A percentile compares a stretch with the other conserved stretches of the same genome.
phyloP scores from a whole-genome alignment of 2,888 invertebrate genomes.

The Entomobrya multifasciata region DNA sequence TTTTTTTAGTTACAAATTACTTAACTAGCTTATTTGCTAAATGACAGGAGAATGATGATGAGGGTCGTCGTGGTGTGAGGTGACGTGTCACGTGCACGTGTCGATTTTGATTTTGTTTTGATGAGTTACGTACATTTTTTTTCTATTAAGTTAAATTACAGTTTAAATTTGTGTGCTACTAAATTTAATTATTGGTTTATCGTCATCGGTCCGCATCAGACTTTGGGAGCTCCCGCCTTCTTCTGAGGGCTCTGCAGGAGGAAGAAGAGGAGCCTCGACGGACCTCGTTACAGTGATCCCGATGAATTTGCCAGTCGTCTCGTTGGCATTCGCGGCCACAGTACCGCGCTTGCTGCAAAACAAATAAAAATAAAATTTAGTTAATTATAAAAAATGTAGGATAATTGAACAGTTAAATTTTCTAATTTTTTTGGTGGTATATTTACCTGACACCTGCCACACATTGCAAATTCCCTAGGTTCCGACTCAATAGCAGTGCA shows the following conservation, averaged over 20 bases:
- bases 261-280: slow-evolving; percentile 71
- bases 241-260: slow-evolving; percentile 61
- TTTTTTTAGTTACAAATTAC: too few relatives aligned
- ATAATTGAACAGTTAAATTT: background rate
- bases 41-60: too few relatives aligned
- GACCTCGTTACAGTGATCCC: slow-evolving; percentile 78
- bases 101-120: too few relatives aligned
- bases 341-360: slow-evolving; percentile 77
- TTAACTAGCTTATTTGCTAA: too few relatives aligned
- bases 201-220: slow-evolving; percentile 73
- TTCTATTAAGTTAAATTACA: too few relatives aligned
- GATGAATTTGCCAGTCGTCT: slow-evolving; percentile 78
- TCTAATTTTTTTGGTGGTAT: background rate
- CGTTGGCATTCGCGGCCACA: slow-evolving; percentile 78
- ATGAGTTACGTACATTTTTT: too few relatives aligned
- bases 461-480: slow-evolving; percentile 83
- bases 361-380: background rate
- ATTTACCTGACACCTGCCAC: slow-evolving; percentile 82
- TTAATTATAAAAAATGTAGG: background rate
- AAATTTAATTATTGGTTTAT: background rate
- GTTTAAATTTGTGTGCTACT: too few relatives aligned
- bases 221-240: slow-evolving; percentile 62
- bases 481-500: slow-evolving; percentile 83
- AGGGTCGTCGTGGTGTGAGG: too few relatives aligned
- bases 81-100: too few relatives aligned